phyloP scores from a whole-genome alignment of 1,140 invertebrate genomes.

The Magallana ariakensis region DNA sequence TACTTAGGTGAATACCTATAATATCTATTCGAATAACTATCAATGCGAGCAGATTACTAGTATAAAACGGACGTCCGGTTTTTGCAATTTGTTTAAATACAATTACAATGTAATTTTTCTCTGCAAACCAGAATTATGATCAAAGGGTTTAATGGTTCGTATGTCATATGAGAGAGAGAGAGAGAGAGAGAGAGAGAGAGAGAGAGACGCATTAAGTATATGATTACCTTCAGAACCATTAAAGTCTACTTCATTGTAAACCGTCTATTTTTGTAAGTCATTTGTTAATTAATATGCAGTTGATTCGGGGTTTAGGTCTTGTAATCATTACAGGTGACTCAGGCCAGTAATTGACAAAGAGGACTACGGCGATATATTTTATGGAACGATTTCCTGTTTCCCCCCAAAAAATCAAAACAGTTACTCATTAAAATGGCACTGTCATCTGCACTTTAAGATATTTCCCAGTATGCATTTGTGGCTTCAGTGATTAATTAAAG shows the following conservation, averaged over 20 bases:
- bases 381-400: background rate
- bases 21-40: too few species aligned
- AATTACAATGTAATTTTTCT: too few species aligned
- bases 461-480: background rate
- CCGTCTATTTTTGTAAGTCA: constrained; percentile 20
- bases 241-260: background rate
- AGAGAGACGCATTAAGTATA: background rate
- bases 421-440: background rate
- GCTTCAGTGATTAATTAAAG: background rate
- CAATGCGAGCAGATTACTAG: too few species aligned
- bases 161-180: background rate
- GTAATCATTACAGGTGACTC: constrained; percentile 12
- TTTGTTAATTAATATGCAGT: constrained; percentile 33
- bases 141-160: too few species aligned
- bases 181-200: constrained; percentile 35
- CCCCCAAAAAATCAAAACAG: background rate
- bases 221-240: background rate
- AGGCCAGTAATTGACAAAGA: background rate
- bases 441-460: constrained; percentile 14
- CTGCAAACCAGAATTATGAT: too few species aligned
- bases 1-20: too few species aligned
- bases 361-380: background rate
- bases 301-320: background rate
- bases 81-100: too few species aligned
- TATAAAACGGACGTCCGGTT: too few species aligned